A percentile compares a stretch with the other conserved stretches of the same genome.
Conservation (phyloP, 2,888 invertebrate genomes). For the Antitype chi region DNA sequence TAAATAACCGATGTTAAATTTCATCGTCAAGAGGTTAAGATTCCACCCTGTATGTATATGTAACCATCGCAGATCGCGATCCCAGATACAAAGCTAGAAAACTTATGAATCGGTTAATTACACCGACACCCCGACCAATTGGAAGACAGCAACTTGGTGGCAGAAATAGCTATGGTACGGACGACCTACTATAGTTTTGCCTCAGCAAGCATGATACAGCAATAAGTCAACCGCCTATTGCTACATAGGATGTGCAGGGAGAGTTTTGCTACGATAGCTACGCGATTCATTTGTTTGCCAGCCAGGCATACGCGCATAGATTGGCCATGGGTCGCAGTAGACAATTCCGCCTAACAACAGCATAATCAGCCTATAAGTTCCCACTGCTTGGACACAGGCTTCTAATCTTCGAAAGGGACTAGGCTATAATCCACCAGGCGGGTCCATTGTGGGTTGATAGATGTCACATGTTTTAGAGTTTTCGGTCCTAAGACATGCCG, state of each 20-base stretch:
- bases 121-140: neutral
- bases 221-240: neutral
- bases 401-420: too few relatives aligned
- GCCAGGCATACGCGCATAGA: neutral
- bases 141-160: neutral
- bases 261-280: neutral
- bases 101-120: neutral
- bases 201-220: neutral
- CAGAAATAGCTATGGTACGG: neutral
- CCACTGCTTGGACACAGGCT: too few relatives aligned
- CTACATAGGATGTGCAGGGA: neutral
- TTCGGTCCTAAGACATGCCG: too few relatives aligned
- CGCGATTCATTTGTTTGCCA: neutral
- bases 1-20: too few relatives aligned
- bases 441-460: too few relatives aligned
- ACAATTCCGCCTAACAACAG: too few relatives aligned
- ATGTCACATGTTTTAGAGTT: too few relatives aligned
- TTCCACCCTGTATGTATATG: too few relatives aligned
- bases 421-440: too few relatives aligned
- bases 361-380: too few relatives aligned
- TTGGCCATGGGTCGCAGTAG: too few relatives aligned
- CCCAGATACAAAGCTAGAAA: neutral
- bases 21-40: too few relatives aligned
- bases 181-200: neutral
- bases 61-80: neutral